Conservation (phyloP, 1,140 invertebrate genomes). For the Drosophila sturtevanti region DNA sequence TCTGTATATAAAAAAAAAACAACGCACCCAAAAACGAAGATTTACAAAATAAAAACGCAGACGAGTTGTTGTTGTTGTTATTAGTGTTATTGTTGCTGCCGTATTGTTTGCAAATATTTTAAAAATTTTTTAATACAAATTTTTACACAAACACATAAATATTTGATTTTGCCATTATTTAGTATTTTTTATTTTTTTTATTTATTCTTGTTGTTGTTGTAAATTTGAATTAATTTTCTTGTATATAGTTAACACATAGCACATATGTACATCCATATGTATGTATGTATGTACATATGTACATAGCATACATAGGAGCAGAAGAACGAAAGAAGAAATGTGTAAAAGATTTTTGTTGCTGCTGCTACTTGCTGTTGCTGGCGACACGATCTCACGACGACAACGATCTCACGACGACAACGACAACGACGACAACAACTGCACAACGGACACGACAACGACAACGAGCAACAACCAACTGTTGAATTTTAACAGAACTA, state of each 20-base stretch:
- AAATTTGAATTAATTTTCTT: neutral
- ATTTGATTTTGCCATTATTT: neutral
- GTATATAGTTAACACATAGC: slow-evolving; percentile 7
- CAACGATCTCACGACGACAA: slow-evolving; percentile 57
- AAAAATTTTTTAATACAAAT: slow-evolving; percentile 1
- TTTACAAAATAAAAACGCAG: slow-evolving; percentile 31
- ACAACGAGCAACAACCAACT: slow-evolving; percentile 62
- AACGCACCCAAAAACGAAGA: slow-evolving; percentile 43
- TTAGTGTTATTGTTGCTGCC: slow-evolving; percentile 8
- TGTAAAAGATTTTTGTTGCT: slow-evolving; percentile 39
- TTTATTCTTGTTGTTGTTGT: neutral
- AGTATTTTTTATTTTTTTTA: no score
- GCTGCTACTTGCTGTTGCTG: slow-evolving; percentile 44
- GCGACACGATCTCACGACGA: slow-evolving; percentile 46
- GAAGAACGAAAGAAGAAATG: slow-evolving; percentile 44
- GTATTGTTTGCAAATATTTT: slow-evolving; percentile 1
- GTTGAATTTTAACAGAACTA: no score
- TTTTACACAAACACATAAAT: slow-evolving; percentile 6
- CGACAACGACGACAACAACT: slow-evolving; percentile 57
- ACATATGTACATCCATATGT: slow-evolving; percentile 5
- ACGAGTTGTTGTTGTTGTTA: slow-evolving; percentile 32
- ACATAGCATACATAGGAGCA: neutral
- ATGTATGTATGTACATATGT: slow-evolving; percentile 3
- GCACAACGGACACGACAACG: no score
- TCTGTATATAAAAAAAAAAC: slow-evolving; percentile 45